Evolutionary conservation across 2,113 vertebrate species (phyloP).

Genomic region (Cairina moschata): DNA sequence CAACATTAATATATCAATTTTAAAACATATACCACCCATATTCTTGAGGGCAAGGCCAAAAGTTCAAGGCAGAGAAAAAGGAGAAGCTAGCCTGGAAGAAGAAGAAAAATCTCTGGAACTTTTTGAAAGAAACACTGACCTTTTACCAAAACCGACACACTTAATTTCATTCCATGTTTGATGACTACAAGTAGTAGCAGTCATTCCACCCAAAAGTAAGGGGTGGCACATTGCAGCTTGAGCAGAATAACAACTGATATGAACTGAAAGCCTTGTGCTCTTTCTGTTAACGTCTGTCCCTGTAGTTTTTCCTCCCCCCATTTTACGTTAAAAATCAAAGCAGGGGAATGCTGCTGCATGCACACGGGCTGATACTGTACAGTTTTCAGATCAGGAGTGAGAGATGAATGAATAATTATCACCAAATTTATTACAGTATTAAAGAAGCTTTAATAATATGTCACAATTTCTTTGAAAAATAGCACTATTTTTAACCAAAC

Average conservation of each 20-base stretch:
- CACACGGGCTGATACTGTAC: neutral
- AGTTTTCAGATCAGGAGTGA: neutral
- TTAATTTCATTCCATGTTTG: neutral
- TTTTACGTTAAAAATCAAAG: neutral
- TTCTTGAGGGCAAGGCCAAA: conserved; percentile 76
- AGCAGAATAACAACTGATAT: neutral
- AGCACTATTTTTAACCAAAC: neutral
- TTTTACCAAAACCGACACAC: neutral
- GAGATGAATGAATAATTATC: neutral
- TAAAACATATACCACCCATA: conserved; percentile 84
- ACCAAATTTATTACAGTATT: neutral
- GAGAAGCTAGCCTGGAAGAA: neutral
- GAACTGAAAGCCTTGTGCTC: neutral
- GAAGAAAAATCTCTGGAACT: neutral
- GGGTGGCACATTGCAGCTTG: neutral
- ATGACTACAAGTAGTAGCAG: neutral
- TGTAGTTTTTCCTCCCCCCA: neutral
- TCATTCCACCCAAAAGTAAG: neutral
- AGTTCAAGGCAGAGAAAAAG: conserved; percentile 72
- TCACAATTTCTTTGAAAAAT: neutral
- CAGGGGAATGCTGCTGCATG: neutral
- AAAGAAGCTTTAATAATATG: neutral
- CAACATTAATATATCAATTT: conserved; percentile 85
- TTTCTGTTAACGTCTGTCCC: neutral
- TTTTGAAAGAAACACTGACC: conserved; percentile 13